Evolutionary conservation across 2,797 vertebrate genomes (phyloP).

Genomic region (Centroberyx gerrardi): DNA sequence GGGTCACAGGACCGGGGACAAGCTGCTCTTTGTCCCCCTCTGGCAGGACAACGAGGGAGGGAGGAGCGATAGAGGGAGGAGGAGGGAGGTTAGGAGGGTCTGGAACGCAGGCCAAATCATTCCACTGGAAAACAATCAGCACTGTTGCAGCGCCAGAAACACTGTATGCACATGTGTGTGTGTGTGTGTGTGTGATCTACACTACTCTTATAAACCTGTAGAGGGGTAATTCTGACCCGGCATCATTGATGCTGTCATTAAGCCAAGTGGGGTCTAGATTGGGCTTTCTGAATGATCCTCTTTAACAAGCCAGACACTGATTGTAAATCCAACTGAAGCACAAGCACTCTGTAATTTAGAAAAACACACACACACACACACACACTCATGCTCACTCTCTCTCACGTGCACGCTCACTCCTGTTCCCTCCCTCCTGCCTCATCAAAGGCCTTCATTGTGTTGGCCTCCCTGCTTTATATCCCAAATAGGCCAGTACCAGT

Average conservation of each 20-base stretch:
- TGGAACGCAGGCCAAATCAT: slow-evolving; percentile 60
- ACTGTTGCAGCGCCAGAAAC: slow-evolving; percentile 27
- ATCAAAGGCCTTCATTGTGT: slow-evolving; percentile 67
- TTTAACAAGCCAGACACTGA: slow-evolving; percentile 63
- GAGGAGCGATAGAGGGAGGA: slow-evolving; percentile 54
- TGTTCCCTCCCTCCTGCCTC: slow-evolving; percentile 22
- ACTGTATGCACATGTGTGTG: neutral
- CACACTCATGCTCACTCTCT: slow-evolving; percentile 7
- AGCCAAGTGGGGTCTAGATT: slow-evolving; percentile 39
- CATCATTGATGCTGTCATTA: slow-evolving; percentile 47
- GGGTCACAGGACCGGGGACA: slow-evolving; percentile 76
- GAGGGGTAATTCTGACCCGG: slow-evolving; percentile 45
- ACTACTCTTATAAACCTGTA: slow-evolving; percentile 50
- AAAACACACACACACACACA: slow-evolving; percentile 6
- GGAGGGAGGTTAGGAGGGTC: slow-evolving; percentile 44
- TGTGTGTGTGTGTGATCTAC: slow-evolving; percentile 11
- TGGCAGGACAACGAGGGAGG: slow-evolving; percentile 50
- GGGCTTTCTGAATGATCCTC: slow-evolving; percentile 44
- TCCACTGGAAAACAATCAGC: slow-evolving; percentile 63
- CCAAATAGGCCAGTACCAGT: slow-evolving; percentile 50
- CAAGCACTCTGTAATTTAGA: slow-evolving; percentile 22
- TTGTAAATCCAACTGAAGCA: slow-evolving; percentile 49
- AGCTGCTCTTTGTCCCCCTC: slow-evolving; percentile 77
- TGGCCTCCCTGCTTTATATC: slow-evolving; percentile 44
- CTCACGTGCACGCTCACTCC: slow-evolving; percentile 18